Conservation (phyloP, 30 jellyfish, hydroid and myxozoan genomes). For the Catostylus mosaicus region DNA sequence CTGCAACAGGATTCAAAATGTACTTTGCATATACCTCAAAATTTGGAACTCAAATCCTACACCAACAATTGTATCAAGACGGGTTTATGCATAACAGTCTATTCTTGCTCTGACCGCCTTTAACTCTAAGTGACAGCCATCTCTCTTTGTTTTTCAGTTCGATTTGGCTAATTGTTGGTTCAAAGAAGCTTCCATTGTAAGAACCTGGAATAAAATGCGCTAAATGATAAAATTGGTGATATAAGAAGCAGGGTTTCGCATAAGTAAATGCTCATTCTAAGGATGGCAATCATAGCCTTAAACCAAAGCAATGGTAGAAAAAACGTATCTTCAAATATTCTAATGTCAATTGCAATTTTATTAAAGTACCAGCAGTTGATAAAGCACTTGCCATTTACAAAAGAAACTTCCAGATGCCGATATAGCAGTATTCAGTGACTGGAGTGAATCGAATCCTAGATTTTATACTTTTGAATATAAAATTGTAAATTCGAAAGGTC, state of each 20-base stretch:
- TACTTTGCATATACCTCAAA: background rate
- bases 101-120: constrained; percentile 46
- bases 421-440: too few species aligned
- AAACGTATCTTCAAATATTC: background rate
- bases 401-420: too few species aligned
- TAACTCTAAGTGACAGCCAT: constrained; percentile 70
- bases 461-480: too few species aligned
- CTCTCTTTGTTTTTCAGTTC: constrained; percentile 54
- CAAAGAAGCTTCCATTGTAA: constrained; percentile 45
- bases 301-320: background rate
- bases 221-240: too few species aligned
- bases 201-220: constrained; percentile 39
- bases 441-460: too few species aligned
- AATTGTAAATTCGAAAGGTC: too few species aligned
- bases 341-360: background rate
- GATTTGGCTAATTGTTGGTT: constrained; percentile 51
- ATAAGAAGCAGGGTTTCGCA: too few species aligned
- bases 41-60: background rate
- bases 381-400: too few species aligned
- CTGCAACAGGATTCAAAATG: background rate
- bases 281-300: too few species aligned
- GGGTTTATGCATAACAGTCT: constrained; percentile 51
- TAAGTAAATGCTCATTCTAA: background rate
- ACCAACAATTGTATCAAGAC: background rate
- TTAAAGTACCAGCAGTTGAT: background rate